Conservation (phyloP, 2,113 vertebrate species). For the Struthidea cinerea region DNA sequence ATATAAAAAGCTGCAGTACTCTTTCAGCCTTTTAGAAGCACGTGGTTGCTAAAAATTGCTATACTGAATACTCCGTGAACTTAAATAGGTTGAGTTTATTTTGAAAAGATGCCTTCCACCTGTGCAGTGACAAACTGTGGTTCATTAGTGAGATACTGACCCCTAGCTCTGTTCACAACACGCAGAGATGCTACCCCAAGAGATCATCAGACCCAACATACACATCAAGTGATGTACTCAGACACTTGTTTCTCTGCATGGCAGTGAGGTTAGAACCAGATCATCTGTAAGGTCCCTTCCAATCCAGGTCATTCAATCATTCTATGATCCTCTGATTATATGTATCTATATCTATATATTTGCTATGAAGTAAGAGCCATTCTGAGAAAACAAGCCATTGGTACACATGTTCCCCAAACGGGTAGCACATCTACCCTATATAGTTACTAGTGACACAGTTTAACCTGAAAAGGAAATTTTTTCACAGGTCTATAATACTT, state of each 20-base stretch:
- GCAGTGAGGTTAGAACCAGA: background rate
- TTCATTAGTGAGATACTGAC: background rate
- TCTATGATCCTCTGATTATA: background rate
- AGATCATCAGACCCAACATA: background rate
- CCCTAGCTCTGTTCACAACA: background rate
- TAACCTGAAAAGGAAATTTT: background rate
- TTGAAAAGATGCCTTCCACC: background rate
- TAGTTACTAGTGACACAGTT: background rate
- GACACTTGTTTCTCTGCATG: background rate
- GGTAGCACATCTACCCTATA: background rate
- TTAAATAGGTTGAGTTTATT: background rate
- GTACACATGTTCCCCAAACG: rapidly evolving
- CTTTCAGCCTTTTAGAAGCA: background rate
- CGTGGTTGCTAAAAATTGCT: background rate
- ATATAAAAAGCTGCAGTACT: background rate
- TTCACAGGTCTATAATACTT: background rate
- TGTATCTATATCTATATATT: background rate
- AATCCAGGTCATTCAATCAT: background rate
- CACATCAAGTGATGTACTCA: background rate
- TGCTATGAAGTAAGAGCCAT: background rate
- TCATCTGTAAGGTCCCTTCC: background rate
- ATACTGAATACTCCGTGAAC: background rate
- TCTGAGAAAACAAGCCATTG: background rate
- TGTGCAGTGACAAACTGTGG: background rate
- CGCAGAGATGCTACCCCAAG: background rate